Evolutionary conservation across 2,888 invertebrate species (phyloP).

Genomic region (Tiphia femorata): DNA sequence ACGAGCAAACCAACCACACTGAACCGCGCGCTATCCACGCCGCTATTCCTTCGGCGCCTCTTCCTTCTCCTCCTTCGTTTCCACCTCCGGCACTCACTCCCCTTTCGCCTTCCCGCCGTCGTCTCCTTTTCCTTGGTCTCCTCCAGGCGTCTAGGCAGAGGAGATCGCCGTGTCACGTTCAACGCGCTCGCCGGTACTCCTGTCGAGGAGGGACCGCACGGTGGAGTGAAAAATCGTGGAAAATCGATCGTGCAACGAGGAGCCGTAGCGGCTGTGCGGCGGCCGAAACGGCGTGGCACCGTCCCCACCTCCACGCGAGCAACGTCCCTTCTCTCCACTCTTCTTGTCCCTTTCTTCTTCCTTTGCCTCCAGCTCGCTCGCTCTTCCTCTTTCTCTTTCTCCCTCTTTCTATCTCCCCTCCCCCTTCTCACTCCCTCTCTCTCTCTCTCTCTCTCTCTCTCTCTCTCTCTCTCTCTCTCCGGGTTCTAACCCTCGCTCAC

Average conservation of each 20-base stretch:
- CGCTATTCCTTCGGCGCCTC: neutral
- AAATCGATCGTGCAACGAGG: conserved; percentile 45
- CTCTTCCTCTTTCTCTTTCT: neutral
- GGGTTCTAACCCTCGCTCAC: neutral
- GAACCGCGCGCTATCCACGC: too few species aligned
- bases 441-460: neutral
- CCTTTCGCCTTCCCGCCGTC: conserved; percentile 6
- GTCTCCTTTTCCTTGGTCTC: neutral
- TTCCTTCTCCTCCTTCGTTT: neutral
- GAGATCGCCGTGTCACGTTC: conserved; percentile 31
- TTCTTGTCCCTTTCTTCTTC: neutral
- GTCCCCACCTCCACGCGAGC: conserved; percentile 12
- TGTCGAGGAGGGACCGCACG: conserved; percentile 31
- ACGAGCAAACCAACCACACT: too few species aligned
- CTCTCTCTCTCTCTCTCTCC: neutral
- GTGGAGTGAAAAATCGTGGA: conserved; percentile 47
- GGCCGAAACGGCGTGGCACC: conserved; percentile 40
- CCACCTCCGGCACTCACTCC: neutral
- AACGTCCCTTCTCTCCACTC: conserved; percentile 1
- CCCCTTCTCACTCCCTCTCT: neutral
- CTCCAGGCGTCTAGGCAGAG: conserved; percentile 7
- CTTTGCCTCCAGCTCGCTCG: neutral
- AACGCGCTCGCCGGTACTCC: conserved; percentile 22
- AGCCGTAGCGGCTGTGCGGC: conserved; percentile 42
- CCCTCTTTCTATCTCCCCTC: conserved; percentile 1